phyloP scores from a whole-genome alignment of 2,113 vertebrate species.

The Patagioenas fasciata region DNA sequence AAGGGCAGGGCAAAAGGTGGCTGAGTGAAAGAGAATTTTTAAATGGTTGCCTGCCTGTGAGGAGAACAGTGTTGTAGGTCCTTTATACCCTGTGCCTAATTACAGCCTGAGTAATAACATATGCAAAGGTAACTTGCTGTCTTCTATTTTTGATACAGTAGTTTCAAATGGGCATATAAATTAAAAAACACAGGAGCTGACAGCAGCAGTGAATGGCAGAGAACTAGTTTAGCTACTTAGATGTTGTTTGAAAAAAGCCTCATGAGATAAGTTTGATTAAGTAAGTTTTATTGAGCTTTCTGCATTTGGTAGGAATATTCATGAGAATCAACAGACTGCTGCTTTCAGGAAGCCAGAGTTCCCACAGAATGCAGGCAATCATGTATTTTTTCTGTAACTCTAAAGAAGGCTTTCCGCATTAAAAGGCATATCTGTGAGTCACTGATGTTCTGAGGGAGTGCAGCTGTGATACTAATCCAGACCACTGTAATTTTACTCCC shows the following conservation, averaged over 20 bases:
- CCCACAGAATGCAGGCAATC: slow-evolving; percentile 69
- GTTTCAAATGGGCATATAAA: slow-evolving; percentile 43
- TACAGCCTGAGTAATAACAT: slow-evolving; percentile 2
- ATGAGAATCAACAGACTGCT: slow-evolving; percentile 55
- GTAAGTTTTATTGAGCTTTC: slow-evolving; percentile 43
- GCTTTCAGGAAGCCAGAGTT: slow-evolving; percentile 65
- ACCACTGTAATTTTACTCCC: slow-evolving; percentile 32
- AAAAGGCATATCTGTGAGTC: slow-evolving; percentile 56
- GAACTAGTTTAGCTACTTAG: background rate
- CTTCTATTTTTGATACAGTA: slow-evolving; percentile 1
- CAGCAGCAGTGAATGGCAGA: slow-evolving; percentile 15
- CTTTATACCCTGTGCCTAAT: background rate
- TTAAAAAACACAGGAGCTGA: slow-evolving; percentile 13
- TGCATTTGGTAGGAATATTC: slow-evolving; percentile 66
- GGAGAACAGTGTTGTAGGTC: background rate
- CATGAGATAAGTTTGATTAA: slow-evolving; percentile 50
- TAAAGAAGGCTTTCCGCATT: slow-evolving; percentile 57
- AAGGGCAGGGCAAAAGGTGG: background rate
- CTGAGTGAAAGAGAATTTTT: background rate
- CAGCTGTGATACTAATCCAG: slow-evolving; percentile 56
- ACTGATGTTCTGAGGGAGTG: slow-evolving; percentile 50
- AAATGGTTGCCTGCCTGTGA: background rate
- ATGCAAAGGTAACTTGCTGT: background rate
- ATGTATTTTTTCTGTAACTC: slow-evolving; percentile 19
- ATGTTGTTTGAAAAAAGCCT: slow-evolving; percentile 2